Evolutionary conservation across 2,113 vertebrate genomes (phyloP).

Genomic region (Dasyornis broadbenti): DNA sequence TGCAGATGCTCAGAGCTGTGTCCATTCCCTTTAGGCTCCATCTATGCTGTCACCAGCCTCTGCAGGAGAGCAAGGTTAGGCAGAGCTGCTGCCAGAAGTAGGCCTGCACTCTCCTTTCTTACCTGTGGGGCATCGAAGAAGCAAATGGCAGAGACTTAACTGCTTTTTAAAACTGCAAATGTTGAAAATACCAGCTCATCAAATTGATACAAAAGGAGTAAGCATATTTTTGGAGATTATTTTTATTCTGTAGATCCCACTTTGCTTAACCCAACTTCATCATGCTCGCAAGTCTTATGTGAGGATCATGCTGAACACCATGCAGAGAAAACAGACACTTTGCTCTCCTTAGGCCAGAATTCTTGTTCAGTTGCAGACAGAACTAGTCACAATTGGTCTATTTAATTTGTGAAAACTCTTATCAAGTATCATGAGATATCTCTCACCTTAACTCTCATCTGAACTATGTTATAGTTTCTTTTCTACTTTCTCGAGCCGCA

Average conservation of each 20-base stretch:
- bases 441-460: background rate
- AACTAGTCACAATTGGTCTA: background rate
- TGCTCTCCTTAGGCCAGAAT: background rate
- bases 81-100: background rate
- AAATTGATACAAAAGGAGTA: background rate
- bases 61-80: background rate
- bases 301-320: background rate
- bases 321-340: background rate
- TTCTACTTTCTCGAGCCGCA: no score
- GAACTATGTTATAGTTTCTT: no score
- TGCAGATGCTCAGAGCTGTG: background rate
- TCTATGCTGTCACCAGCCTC: accelerated
- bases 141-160: background rate
- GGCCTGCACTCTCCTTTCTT: background rate
- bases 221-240: background rate
- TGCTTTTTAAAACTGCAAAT: background rate
- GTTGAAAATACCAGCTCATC: background rate
- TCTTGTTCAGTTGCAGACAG: background rate
- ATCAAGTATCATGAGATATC: background rate
- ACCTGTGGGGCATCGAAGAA: background rate
- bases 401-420: background rate
- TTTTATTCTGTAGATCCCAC: background rate
- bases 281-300: background rate
- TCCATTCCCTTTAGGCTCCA: background rate
- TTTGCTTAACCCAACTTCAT: background rate